phyloP scores from a whole-genome alignment of 1,140 invertebrate species.

The Lanistes nyassanus region DNA sequence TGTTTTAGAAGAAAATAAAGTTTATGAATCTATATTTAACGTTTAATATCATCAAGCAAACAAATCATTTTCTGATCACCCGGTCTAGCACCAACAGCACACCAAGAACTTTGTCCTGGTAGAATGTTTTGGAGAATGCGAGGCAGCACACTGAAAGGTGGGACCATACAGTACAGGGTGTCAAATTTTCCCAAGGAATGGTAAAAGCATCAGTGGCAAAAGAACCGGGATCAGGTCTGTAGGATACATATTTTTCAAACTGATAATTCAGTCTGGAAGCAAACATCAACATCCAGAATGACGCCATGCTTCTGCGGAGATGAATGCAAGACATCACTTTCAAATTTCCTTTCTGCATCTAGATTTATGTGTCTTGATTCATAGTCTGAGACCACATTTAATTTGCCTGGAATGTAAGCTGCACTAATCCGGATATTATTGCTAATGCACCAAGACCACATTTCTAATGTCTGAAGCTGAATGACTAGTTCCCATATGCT shows the following conservation, averaged over 20 bases:
- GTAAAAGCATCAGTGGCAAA: conserved; percentile 4
- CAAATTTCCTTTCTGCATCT: conserved; percentile 25
- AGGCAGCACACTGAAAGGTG: conserved; percentile 11
- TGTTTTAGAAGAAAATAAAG: too few relatives aligned
- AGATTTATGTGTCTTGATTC: conserved; percentile 22
- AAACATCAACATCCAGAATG: conserved; percentile 35
- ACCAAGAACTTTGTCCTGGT: neutral
- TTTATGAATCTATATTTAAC: too few relatives aligned
- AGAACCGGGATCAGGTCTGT: conserved; percentile 4
- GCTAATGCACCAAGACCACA: conserved; percentile 19
- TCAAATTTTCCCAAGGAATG: too few relatives aligned
- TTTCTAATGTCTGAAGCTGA: neutral
- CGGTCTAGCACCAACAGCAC: too few relatives aligned
- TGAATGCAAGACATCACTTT: conserved; percentile 11
- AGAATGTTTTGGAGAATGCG: neutral
- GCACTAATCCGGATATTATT: conserved; percentile 33
- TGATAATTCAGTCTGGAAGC: conserved; percentile 33
- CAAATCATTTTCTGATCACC: too few relatives aligned
- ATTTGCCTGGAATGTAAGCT: conserved; percentile 24
- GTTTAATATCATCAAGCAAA: too few relatives aligned
- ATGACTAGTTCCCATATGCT: conserved; percentile 28
- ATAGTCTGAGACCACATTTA: conserved; percentile 28
- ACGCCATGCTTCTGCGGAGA: neutral
- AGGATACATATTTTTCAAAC: conserved; percentile 13
- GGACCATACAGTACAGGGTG: neutral